phyloP scores from a whole-genome alignment of 2,888 invertebrate genomes.

The Cheilosia grossa region DNA sequence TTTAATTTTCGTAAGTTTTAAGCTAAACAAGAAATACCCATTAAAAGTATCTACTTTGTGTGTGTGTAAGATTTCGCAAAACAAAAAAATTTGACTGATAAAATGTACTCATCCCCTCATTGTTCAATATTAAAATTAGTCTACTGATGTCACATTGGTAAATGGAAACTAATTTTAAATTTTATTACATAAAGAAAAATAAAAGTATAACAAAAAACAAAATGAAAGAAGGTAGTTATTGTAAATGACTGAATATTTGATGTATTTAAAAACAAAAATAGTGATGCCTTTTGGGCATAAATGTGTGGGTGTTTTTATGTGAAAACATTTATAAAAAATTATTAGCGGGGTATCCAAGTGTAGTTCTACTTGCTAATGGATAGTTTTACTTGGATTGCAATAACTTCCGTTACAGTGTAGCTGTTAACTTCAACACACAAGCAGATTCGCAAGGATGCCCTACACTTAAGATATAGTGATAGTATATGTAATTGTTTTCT shows the following conservation, averaged over 20 bases:
- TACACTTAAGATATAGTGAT: constrained; percentile 18
- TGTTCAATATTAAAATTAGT: constrained; percentile 44
- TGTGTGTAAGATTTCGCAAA: constrained; percentile 28
- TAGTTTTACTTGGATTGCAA: neutral
- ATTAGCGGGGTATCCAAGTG: neutral
- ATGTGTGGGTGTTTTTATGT: constrained; percentile 36
- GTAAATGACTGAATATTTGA: constrained; percentile 60
- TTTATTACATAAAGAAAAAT: constrained; percentile 17
- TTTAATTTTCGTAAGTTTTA: constrained; percentile 21
- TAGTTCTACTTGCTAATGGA: neutral
- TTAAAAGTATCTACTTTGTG: constrained; percentile 51
- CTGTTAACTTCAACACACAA: neutral
- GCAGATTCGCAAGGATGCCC: constrained; percentile 3
- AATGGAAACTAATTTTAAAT: neutral
- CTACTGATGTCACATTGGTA: constrained; percentile 17
- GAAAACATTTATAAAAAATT: neutral
- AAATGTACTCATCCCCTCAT: constrained; percentile 62
- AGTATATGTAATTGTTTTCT: constrained; percentile 1
- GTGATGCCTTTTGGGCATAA: constrained; percentile 47
- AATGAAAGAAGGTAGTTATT: constrained; percentile 46
- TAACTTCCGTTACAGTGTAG: no score
- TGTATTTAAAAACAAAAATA: constrained; percentile 37
- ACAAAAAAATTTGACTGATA: constrained; percentile 63
- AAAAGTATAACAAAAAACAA: constrained; percentile 1
- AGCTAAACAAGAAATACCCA: neutral